These are phyloP conservation scores for Sterrhoptilus dennistouni DNA, from an alignment of 2,113 vertebrate species.

Conservation along the genomic window DNA sequence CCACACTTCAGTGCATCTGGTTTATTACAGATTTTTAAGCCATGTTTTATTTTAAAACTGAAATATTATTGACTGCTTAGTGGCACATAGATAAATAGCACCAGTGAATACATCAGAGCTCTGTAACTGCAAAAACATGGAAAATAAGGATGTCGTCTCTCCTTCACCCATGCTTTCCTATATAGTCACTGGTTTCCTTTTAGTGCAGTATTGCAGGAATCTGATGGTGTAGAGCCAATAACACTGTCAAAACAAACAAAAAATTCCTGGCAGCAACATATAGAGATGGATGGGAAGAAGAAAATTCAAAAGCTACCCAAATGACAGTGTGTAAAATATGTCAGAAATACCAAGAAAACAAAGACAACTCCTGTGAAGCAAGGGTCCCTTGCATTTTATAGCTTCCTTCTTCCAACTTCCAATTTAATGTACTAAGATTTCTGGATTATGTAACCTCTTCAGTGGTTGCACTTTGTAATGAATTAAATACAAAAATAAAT, in stretches of 20 bases:
- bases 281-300: background rate
- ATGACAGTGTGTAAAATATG: background rate
- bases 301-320: background rate
- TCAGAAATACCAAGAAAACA: background rate
- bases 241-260: background rate
- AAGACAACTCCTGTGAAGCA: background rate
- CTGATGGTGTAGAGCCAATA: background rate
- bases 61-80: slow-evolving; percentile 11
- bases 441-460: background rate
- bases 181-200: background rate
- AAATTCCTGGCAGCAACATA: background rate
- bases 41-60: background rate
- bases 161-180: background rate
- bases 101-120: background rate
- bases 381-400: background rate
- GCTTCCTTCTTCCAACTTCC: background rate
- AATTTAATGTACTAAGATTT: background rate
- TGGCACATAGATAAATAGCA: background rate
- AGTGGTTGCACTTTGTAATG: background rate
- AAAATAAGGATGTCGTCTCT: background rate
- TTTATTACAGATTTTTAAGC: background rate
- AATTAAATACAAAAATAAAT: slow-evolving; percentile 32
- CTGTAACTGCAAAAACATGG: background rate
- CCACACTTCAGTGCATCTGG: background rate
- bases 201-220: background rate